Conservation (phyloP, 2,113 vertebrate genomes). For the Mionectes macconnelli region DNA sequence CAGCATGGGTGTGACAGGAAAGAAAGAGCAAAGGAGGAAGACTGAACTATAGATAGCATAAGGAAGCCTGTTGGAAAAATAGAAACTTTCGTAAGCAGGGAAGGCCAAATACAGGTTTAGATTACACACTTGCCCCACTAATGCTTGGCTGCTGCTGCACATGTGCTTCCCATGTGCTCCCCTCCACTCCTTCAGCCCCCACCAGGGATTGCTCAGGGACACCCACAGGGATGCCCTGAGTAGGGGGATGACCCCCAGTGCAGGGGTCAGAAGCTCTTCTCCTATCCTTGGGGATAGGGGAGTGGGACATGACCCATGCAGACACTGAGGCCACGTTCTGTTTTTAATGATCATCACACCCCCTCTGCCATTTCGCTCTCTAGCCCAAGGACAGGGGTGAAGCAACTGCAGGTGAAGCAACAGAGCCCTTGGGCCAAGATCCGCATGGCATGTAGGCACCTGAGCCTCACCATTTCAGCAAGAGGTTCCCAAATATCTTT, state of each 20-base stretch:
- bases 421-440: neutral
- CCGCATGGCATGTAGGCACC: neutral
- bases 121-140: accelerated
- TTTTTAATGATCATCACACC: neutral
- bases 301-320: neutral
- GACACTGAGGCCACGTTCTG: neutral
- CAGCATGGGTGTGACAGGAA: accelerated
- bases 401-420: conserved; percentile 2
- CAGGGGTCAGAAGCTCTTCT: neutral
- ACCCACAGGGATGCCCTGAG: neutral
- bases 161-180: accelerated
- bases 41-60: neutral
- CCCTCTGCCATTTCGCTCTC: neutral
- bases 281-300: neutral
- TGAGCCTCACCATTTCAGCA: neutral
- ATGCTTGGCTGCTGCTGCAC: accelerated
- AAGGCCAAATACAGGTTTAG: neutral
- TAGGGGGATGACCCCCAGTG: neutral
- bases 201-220: accelerated
- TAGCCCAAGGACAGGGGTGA: neutral
- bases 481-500: neutral
- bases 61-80: neutral
- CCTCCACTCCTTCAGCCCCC: accelerated
- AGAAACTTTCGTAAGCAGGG: neutral
- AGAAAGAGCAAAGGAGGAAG: neutral